phyloP scores from a whole-genome alignment of 2,888 invertebrate genomes.

The Coecobrya sp. region DNA sequence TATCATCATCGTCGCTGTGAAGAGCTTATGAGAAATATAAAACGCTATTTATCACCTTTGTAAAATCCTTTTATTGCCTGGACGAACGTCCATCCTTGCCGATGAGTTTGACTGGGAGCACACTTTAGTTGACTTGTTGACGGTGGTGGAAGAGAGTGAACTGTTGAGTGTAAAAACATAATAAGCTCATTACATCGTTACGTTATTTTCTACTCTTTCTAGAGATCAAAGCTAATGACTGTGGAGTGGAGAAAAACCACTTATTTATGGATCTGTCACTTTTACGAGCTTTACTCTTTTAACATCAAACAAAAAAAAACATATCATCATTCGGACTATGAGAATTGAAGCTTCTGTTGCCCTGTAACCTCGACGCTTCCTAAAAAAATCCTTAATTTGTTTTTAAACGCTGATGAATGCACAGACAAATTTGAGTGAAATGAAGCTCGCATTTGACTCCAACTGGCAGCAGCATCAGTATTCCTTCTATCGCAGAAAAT shows the following conservation, averaged over 20 bases:
- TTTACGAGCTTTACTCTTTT: background rate
- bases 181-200: background rate
- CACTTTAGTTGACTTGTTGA: background rate
- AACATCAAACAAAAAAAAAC: background rate
- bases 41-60: conserved; percentile 45
- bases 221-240: background rate
- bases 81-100: background rate
- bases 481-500: too few species aligned
- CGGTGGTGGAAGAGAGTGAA: background rate
- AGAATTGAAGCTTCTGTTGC: background rate
- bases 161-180: background rate
- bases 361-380: conserved; percentile 12
- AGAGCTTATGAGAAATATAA: conserved; percentile 38
- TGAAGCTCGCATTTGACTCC: too few species aligned
- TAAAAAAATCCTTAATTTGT: background rate
- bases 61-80: conserved; percentile 31
- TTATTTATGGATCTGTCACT: conserved; percentile 52
- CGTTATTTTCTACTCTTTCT: background rate
- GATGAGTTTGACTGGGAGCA: background rate
- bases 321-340: too few species aligned
- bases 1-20: background rate
- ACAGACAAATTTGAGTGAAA: too few species aligned
- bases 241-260: background rate
- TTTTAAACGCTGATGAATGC: background rate
- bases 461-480: too few species aligned